These are phyloP conservation scores for Dendroctonus valens DNA, from an alignment of 1,140 invertebrate species.

Conservation along the genomic window DNA sequence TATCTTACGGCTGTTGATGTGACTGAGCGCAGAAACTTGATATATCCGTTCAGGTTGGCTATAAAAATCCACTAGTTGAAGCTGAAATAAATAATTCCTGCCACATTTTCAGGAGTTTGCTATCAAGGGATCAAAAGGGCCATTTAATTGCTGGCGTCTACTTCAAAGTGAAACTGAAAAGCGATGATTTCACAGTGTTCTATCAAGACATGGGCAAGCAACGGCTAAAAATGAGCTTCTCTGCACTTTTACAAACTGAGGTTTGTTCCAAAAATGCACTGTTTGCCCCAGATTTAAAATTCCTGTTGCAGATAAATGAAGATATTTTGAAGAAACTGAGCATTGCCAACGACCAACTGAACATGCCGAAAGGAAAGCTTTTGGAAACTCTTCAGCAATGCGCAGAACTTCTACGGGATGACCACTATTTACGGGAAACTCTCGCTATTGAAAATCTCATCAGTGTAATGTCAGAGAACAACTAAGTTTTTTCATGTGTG, in stretches of 20 bases:
- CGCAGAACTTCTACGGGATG: slow-evolving; percentile 68
- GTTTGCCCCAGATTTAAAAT: not conserved
- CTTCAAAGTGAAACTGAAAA: slow-evolving; percentile 66
- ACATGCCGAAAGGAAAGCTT: slow-evolving; percentile 61
- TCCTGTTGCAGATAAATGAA: slow-evolving; percentile 58
- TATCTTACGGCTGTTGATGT: slow-evolving; percentile 81
- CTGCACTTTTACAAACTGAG: slow-evolving; percentile 62
- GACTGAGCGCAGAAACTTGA: slow-evolving; percentile 83
- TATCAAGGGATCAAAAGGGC: slow-evolving; percentile 77
- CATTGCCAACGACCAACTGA: slow-evolving; percentile 70
- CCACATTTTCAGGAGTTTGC: slow-evolving; percentile 59
- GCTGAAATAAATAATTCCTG: not conserved
- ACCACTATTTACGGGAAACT: slow-evolving; percentile 68
- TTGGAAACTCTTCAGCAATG: slow-evolving; percentile 62
- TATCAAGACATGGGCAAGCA: slow-evolving; percentile 68
- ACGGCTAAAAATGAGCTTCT: slow-evolving; percentile 69
- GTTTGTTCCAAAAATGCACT: slow-evolving; percentile 51
- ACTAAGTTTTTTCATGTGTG: slow-evolving; percentile 52
- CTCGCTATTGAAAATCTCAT: slow-evolving; percentile 72
- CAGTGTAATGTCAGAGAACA: slow-evolving; percentile 70
- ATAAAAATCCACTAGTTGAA: not conserved
- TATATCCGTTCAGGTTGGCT: slow-evolving; percentile 70
- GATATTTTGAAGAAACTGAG: slow-evolving; percentile 61
- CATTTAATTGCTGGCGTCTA: slow-evolving; percentile 79
- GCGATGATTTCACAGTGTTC: slow-evolving; percentile 75